A percentile compares a stretch with the other conserved stretches of the same genome.
phyloP scores from a whole-genome alignment of 1,140 invertebrate genomes.

The Papilio helenus region DNA sequence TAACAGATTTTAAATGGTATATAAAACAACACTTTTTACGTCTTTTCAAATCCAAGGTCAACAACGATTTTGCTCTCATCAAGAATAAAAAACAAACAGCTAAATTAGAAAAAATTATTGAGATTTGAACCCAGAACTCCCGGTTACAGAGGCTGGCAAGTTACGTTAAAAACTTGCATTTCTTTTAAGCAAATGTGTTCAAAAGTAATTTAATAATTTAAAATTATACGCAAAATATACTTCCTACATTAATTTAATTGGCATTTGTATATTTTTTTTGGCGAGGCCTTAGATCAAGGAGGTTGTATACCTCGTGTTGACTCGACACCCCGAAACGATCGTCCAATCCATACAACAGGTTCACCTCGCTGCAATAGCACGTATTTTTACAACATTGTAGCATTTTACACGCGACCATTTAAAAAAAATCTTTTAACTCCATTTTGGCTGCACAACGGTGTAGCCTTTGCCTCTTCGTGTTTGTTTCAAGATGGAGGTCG shows the following conservation, averaged over 20 bases:
- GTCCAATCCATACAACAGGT: conserved; percentile 20
- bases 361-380: conserved; percentile 21
- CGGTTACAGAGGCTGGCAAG: background rate
- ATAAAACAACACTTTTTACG: too few species aligned
- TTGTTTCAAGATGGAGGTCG: conserved; percentile 28
- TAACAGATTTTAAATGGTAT: too few species aligned
- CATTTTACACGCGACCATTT: conserved; percentile 10
- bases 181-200: background rate
- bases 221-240: background rate
- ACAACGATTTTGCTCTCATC: too few species aligned
- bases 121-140: background rate
- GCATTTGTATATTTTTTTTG: background rate
- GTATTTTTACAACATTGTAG: conserved; percentile 20
- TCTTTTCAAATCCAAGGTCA: too few species aligned
- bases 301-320: background rate
- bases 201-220: background rate
- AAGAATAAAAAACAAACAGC: too few species aligned
- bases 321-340: conserved; percentile 11
- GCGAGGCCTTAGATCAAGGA: background rate
- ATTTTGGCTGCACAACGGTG: background rate
- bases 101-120: background rate
- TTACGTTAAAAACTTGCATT: background rate
- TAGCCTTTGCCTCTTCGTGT: background rate
- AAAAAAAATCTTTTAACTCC: background rate
- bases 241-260: conserved; percentile 8